Conservation (phyloP, 2,113 vertebrate genomes). For the Callipepla squamata region DNA sequence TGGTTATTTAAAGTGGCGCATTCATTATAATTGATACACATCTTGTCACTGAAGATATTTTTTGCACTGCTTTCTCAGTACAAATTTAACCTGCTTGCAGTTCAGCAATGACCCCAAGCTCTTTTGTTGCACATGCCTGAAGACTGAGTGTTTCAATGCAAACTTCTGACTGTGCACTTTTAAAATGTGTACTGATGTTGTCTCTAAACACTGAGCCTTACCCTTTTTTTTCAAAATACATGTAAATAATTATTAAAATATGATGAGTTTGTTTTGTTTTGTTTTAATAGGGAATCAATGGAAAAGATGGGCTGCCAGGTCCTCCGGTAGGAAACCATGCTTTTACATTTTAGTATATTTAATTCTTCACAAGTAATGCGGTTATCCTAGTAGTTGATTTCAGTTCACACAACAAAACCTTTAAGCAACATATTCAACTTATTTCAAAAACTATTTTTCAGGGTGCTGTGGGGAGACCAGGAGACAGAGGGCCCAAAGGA, state of each 20-base stretch:
- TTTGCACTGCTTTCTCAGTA: not conserved
- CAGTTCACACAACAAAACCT: not conserved
- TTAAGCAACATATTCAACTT: not conserved
- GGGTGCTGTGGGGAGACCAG: conserved; percentile 87
- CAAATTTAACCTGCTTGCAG: not conserved
- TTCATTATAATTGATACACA: not conserved
- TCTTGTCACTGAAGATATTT: not conserved
- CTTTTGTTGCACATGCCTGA: not conserved
- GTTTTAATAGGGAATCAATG: conserved; percentile 77
- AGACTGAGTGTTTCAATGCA: not conserved
- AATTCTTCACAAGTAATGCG: not conserved
- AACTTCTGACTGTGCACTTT: not conserved
- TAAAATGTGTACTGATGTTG: not conserved
- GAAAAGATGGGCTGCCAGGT: conserved; percentile 84
- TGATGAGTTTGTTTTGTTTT: not conserved
- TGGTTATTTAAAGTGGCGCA: not conserved
- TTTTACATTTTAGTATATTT: not conserved
- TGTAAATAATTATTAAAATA: not conserved
- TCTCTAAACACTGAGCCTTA: not conserved
- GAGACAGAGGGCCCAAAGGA: conserved; percentile 97
- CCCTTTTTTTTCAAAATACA: not conserved
- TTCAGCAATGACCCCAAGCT: not conserved
- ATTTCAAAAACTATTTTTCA: conserved; percentile 67
- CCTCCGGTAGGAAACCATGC: conserved; percentile 75
- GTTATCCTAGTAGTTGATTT: not conserved